Conservation (phyloP, 2,113 vertebrate species). For the Chamaetylas fuelleborni region DNA sequence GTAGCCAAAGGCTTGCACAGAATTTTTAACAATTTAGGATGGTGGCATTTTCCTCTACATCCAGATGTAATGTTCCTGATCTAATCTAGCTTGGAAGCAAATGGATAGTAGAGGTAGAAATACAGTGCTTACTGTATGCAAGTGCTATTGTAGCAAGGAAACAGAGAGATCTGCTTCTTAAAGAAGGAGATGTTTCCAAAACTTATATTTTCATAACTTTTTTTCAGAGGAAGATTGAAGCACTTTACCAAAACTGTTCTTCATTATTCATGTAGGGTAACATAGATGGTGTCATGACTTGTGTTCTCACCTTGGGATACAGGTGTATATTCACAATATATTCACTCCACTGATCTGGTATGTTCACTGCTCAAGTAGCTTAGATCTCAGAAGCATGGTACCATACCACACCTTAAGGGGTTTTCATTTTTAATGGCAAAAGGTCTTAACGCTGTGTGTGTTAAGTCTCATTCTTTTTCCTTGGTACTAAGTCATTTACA, state of each 20-base stretch:
- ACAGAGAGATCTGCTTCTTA: slow-evolving; percentile 55
- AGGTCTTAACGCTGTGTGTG: neutral
- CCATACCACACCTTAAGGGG: neutral
- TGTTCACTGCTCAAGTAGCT: neutral
- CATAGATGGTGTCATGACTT: neutral
- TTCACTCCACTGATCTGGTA: neutral
- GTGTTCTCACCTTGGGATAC: neutral
- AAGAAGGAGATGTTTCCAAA: slow-evolving; percentile 64
- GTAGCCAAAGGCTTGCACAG: slow-evolving; percentile 33
- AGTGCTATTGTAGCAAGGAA: slow-evolving; percentile 52
- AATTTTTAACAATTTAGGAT: neutral
- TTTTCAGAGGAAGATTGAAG: slow-evolving; percentile 37
- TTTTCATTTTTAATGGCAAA: slow-evolving; percentile 12
- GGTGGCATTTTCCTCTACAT: slow-evolving; percentile 23
- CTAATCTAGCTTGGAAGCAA: neutral
- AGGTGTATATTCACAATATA: neutral
- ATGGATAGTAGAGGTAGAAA: slow-evolving; percentile 16
- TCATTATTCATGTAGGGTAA: slow-evolving; percentile 14
- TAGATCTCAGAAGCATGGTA: neutral
- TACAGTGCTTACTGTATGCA: slow-evolving; percentile 13
- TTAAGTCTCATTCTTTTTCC: neutral
- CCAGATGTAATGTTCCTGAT: neutral
- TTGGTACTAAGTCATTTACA: neutral
- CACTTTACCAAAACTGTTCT: slow-evolving; percentile 64
- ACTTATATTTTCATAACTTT: slow-evolving; percentile 48